Percentiles rank a stretch among this genome's conserved stretches.
These are phyloP conservation scores for Laodelphax striatellus DNA, from an alignment of 1,140 invertebrate species.

Conservation along the genomic window DNA sequence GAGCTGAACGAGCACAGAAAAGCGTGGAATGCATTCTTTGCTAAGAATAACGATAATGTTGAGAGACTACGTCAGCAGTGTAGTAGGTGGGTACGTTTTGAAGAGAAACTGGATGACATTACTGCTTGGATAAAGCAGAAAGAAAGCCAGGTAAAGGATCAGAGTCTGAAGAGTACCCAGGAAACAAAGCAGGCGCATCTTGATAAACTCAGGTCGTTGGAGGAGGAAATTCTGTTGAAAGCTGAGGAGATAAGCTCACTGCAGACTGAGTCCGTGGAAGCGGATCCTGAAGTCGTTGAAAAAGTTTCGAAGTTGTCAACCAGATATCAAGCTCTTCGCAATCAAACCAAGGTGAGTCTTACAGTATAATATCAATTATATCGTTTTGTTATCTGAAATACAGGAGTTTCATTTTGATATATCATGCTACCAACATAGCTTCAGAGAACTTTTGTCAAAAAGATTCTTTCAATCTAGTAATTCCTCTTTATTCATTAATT, in stretches of 20 bases:
- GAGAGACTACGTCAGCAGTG: conserved; percentile 57
- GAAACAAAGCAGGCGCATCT: conserved; percentile 72
- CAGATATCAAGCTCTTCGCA: conserved; percentile 75
- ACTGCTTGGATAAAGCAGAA: conserved; percentile 74
- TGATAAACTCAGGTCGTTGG: conserved; percentile 60
- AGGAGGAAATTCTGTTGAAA: conserved; percentile 60
- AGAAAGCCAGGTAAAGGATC: conserved; percentile 76
- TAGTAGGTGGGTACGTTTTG: conserved; percentile 67
- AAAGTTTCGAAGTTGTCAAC: conserved; percentile 69
- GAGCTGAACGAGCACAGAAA: conserved; percentile 62
- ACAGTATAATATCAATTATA: too few relatives aligned
- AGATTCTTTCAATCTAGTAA: too few relatives aligned
- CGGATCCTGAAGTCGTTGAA: conserved; percentile 60
- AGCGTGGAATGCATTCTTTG: conserved; percentile 65
- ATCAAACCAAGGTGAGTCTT: conserved; percentile 50
- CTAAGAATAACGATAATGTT: conserved; percentile 52
- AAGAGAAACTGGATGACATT: conserved; percentile 59
- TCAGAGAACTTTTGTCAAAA: too few relatives aligned
- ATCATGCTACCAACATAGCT: too few relatives aligned
- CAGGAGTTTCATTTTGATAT: too few relatives aligned
- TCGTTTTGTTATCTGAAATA: too few relatives aligned
- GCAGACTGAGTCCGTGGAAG: conserved; percentile 57
- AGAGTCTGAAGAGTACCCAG: conserved; percentile 74
- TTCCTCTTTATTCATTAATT: too few relatives aligned
- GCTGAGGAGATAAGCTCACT: conserved; percentile 57